Evolutionary conservation across 2,888 invertebrate genomes (phyloP).

Genomic region (Ophion ventricosus): DNA sequence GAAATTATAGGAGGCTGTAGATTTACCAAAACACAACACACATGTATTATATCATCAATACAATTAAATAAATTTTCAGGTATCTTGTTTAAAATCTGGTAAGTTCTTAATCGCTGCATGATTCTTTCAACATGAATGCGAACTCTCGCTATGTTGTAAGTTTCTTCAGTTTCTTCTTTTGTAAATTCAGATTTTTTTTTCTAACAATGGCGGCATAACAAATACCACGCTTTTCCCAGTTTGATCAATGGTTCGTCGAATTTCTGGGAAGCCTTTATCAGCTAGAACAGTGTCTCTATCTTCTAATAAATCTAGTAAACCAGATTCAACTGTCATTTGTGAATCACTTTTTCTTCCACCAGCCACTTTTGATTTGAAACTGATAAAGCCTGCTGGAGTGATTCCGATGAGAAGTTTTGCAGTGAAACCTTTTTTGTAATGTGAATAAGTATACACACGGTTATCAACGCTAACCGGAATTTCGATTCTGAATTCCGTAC

Average conservation of each 20-base stretch:
- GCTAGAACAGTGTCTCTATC: conserved; percentile 33
- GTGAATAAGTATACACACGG: conserved; percentile 47
- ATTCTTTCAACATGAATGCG: conserved; percentile 47
- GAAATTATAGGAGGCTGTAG: conserved; percentile 49
- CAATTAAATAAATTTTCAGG: conserved; percentile 47
- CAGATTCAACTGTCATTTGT: conserved; percentile 53
- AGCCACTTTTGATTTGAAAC: conserved; percentile 48
- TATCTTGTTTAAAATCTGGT: conserved; percentile 53
- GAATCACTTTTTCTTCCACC: conserved; percentile 53
- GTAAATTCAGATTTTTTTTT: conserved; percentile 46
- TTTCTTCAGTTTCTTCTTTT: conserved; percentile 49
- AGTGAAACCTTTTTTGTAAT: conserved; percentile 58
- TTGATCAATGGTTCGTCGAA: conserved; percentile 36
- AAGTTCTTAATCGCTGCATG: conserved; percentile 38
- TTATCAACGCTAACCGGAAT: conserved; percentile 44
- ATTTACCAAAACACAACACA: conserved; percentile 51
- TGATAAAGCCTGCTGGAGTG: conserved; percentile 56
- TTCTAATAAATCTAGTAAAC: conserved; percentile 50
- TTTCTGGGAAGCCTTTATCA: conserved; percentile 34
- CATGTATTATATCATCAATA: conserved; percentile 49
- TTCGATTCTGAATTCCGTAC: conserved; percentile 55
- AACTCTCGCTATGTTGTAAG: conserved; percentile 41
- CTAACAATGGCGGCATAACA: conserved; percentile 46
- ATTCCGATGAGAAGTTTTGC: conserved; percentile 54
- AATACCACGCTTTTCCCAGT: conserved; percentile 49